Base-by-base conservation (phyloP, 2,797 vertebrate species). In the Sus cebifrons region DNA sequence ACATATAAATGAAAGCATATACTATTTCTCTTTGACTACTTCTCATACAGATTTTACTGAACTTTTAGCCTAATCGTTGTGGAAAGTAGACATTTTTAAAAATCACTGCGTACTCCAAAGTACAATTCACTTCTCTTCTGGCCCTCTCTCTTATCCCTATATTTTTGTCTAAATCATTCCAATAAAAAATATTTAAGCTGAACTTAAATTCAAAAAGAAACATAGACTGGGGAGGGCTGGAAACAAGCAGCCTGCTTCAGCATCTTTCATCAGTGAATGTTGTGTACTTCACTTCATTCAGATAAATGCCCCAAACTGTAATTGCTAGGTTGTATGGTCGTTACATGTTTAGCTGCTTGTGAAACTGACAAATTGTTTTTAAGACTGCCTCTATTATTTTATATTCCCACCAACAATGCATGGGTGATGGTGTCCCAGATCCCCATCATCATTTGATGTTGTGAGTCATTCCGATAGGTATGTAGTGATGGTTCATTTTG, bases 161-260 rank as follows among this genome's bases (percentile, higher is more conserved):
- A 25, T 77, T 79, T 92, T 83, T 89, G 52, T 79, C 44, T 12
- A 79, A 49, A 73, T 95, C 23, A 93, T 84, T 87, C 16, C 78
- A 78, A 54, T 52, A 25, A 68, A 89, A 91, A 49, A 40, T 40
- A 29, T 71, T 77, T 4, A 11, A 12, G 25, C 4, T 94, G 60
- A 74, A 56, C 4, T 85, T 18, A 79, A 91, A 32, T 54, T 91
- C 71, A 78, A 79, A 17, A 79, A 40, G 52, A 81, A 64, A 85
- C 20, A 14, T 56, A 81, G 15, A 75, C 11, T 29, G 29, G 3
- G 1, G 20, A 10, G 18, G 10, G 7, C 29, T 29, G 56, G 86
- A 6, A 52, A 9, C 5, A 67, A n/a, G 54, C 16, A 81, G n/a
- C 54, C 44, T 29, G n/a, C 94, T 32, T 25, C 44, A 32, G 18